Base-by-base conservation (phyloP, 30 jellyfish, hydroid and myxozoan species). In the Sanderia malayensis region DNA sequence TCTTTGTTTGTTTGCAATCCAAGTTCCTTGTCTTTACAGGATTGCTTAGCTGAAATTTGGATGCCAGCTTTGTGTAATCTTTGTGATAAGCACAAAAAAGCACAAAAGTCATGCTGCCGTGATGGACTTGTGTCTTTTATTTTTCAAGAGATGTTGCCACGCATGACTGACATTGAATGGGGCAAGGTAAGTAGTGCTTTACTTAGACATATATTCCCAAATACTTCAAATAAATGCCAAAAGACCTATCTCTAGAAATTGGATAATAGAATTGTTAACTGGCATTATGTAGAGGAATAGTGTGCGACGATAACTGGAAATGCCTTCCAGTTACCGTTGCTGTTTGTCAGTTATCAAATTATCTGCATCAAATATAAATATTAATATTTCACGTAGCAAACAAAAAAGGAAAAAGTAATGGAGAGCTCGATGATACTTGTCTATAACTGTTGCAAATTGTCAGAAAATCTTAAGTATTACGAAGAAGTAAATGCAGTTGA, bases 401-500 rank as follows among this genome's bases (percentile, higher is more conserved):
- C 77, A 22, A 7, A 1, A 47, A 68, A 47, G n/a, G 80, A 68
- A 44, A 67, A 68, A 67, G 8, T 68, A 3, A 20, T 46, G 27
- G 45, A 68, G 53, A 22, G 80, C 11, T 68, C 68, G 10, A 37
- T 68, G 80, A 67, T 41, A 20, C 21, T 68, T 19, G 80, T 68
- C 15, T 68, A 41, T 52, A 68, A 68, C 53, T 68, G 80, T 21
- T 68, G 68, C 67, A 68, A 68, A 46, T n/a, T 68, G 37, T 67
- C 80, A 20, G 25, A 24, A 7, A 68, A 68, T 46, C 67, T 20
- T 25, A 68, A 22, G 45, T 68, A 45, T 25, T 68, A 68, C n/a
- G 53, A 68, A 26, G 80, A 68, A 2, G 67, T 67, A 44, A 68
- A 68, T 23, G 80, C 80, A 44, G 80, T 45, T 20, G 80, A 68